Conservation (phyloP, 2,113 vertebrate genomes). For the Semnornis frantzii region DNA sequence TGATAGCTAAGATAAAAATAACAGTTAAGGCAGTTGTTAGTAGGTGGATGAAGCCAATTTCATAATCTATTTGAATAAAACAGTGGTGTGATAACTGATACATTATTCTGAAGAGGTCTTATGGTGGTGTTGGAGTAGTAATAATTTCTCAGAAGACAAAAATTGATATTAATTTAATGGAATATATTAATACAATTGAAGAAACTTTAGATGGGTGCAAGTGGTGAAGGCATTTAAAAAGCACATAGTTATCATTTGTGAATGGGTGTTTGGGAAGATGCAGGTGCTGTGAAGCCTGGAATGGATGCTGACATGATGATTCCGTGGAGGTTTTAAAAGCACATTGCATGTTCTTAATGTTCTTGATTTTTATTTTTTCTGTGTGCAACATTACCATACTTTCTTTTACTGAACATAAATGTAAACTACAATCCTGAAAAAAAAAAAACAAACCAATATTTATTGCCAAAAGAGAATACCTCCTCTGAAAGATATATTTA, state of each 20-base stretch:
- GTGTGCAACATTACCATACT: background rate
- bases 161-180: no score
- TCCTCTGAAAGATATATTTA: background rate
- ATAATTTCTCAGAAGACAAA: no score
- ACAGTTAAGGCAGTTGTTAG: background rate
- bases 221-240: background rate
- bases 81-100: background rate
- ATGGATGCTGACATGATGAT: background rate
- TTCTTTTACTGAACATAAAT: background rate
- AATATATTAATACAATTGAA: background rate
- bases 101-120: background rate
- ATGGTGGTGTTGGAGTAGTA: background rate
- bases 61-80: background rate
- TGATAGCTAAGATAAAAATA: constrained; percentile 66
- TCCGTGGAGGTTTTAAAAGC: background rate
- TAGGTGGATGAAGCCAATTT: background rate
- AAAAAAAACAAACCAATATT: background rate
- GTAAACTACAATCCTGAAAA: background rate
- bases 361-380: background rate
- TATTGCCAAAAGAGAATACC: background rate
- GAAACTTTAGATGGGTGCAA: background rate
- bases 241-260: accelerated
- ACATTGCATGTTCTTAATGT: background rate
- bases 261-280: background rate
- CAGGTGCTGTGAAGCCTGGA: background rate